Evolutionary conservation across 1,140 invertebrate species (phyloP), one percentile per base, ranked within the genome.

Genomic region (Bombus pascuorum): DNA sequence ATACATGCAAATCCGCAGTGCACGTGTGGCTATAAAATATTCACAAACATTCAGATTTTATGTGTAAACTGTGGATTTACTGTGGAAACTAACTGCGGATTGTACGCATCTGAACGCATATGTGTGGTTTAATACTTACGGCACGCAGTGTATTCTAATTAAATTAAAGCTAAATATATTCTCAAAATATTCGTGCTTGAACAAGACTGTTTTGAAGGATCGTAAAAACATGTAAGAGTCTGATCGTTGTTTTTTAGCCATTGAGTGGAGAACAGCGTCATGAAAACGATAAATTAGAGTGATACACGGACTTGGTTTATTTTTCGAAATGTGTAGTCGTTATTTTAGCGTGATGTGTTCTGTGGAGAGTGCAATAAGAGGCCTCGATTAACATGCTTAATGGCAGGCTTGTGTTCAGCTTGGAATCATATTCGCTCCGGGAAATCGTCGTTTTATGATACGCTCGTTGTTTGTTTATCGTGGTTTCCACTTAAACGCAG

Each of bases 371-470:
- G 42, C 42, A 13, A 28, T 15, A 12, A 28, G 53, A 65, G 37
- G 18, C 75, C 82, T 59, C 75, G 82, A 71, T 79, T 71, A 84
- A 79, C 44, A 39, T 28, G 37, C 3, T 59, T 25, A 70, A 83
- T 42, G 47, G 66, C 66, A 10, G 66, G 47, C 75, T 22, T 39
- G 25, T 28, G 28, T 32, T 22, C 15, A 44, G 6, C 59, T 65
- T 78, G 42, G 0, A 78, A 78, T 78, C 75, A 78, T 75, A 76
- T 68, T 68, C 62, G 18, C 59, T 44, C 22, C 42, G 44, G 22
- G 39, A 37, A 13, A 66, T 65, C 22, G 32, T 44, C 57, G 4
- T 53, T 32, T 81, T 37, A 42, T 25, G 44, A 8, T 8, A 22
- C 12, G 32, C 15, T 32, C 5, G 34, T 83, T 44, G 39, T 76